Conservation (phyloP, 2,113 vertebrate genomes). For the Columbina picui region DNA sequence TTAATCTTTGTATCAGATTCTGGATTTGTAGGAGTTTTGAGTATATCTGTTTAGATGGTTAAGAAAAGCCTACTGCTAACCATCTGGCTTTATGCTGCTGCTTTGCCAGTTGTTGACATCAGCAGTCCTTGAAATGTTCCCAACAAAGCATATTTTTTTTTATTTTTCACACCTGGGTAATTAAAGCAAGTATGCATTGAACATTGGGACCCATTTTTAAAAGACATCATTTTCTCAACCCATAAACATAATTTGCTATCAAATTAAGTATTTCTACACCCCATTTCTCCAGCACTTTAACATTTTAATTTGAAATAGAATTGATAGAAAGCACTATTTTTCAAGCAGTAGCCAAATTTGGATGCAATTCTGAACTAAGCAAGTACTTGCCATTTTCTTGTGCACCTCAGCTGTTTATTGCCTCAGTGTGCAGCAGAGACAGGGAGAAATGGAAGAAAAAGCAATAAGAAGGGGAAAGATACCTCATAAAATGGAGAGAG, state of each 20-base stretch:
- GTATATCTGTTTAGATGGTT: not conserved
- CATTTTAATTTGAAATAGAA: conserved; percentile 35
- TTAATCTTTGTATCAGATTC: not conserved
- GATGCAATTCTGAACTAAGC: not conserved
- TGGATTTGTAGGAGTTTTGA: not conserved
- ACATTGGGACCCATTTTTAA: conserved; percentile 15
- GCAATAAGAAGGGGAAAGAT: conserved; percentile 12
- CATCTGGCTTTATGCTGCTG: not conserved
- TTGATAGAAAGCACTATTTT: not conserved
- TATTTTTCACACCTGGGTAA: conserved; percentile 49
- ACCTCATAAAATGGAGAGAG: conserved; percentile 12
- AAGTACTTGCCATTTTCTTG: not conserved
- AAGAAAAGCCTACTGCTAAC: not conserved
- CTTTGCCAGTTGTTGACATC: not conserved
- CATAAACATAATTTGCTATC: conserved; percentile 49
- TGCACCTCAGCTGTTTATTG: not conserved
- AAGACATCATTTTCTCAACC: conserved; percentile 40
- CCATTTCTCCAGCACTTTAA: conserved; percentile 35
- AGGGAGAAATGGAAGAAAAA: not conserved
- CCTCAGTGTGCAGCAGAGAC: not conserved
- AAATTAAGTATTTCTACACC: conserved; percentile 53
- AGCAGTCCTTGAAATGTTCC: conserved; percentile 43
- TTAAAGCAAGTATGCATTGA: conserved; percentile 32
- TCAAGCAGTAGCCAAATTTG: not conserved
- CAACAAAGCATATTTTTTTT: not conserved